Percentiles rank a stretch among this genome's conserved stretches.
These are phyloP conservation scores for Parnassius mnemosyne DNA, from an alignment of 2,888 invertebrate species.

Conservation along the genomic window DNA sequence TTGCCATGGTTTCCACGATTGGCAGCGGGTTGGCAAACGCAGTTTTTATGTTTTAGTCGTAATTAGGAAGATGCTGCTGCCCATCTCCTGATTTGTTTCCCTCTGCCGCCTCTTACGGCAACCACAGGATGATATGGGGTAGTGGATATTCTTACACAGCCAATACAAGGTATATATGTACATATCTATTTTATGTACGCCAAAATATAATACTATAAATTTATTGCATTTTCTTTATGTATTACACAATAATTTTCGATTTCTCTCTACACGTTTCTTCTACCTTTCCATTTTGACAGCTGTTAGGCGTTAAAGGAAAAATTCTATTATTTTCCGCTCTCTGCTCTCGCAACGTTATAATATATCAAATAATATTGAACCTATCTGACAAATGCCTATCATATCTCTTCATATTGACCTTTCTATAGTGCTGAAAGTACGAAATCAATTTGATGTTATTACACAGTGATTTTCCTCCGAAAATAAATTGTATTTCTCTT, in stretches of 20 bases:
- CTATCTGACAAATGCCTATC: slow-evolving; percentile 28
- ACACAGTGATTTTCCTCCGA: slow-evolving; percentile 23
- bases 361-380: slow-evolving; percentile 28
- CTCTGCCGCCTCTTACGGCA: no score
- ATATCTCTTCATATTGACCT: slow-evolving; percentile 28
- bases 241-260: neutral
- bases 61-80: no score
- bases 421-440: slow-evolving; percentile 23
- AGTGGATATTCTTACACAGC: no score
- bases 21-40: no score
- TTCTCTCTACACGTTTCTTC: slow-evolving; percentile 13
- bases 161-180: no score
- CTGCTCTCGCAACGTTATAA: slow-evolving; percentile 18
- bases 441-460: slow-evolving; percentile 28
- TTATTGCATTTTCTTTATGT: no score
- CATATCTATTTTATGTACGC: no score
- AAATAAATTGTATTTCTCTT: slow-evolving; percentile 20
- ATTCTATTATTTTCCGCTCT: slow-evolving; percentile 23
- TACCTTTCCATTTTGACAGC: slow-evolving; percentile 24
- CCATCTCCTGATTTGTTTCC: no score
- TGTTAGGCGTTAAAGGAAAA: slow-evolving; percentile 26
- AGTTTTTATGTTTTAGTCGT: no score
- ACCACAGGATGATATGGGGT: no score
- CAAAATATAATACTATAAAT: no score
- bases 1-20: no score